Evolutionary conservation across 2,888 invertebrate species (phyloP), one percentile per base, ranked within the genome.

Genomic region (Cheiracanthium punctorium): DNA sequence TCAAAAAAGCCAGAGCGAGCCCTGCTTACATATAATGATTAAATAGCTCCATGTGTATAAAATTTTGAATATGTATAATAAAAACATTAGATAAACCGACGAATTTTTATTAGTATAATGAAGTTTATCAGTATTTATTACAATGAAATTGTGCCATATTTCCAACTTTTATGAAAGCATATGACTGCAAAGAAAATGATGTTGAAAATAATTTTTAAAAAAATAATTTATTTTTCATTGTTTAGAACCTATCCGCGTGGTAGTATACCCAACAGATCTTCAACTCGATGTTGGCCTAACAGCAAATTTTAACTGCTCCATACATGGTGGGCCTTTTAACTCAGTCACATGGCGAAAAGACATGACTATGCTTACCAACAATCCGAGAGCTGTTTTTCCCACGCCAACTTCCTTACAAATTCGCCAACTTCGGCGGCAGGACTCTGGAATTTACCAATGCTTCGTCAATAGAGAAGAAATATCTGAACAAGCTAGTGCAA

Each of bases 301-400:
- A 58, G 86, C 80, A 20, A 80, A 70, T 48, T 86, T 86, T 71
- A 86, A 86, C 75, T 86, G 86, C 28, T 86, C 86, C 8, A 76
- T 86, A 8, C 76, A 75, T 8, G 86, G 86, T 2, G 32, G 70
- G 7, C 80, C 80, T n/a, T 58, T 80, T 32, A 75, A 64, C 0
- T 43, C 80, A 5, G 65, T 86, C 28, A 72, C 71, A 14, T 86
- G 86, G 86, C 70, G 65, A 30, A 86, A 86, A 64, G 86, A 86
- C 65, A 80, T 80, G 86, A 43, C 43, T 48, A 65, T 69, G 20
- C 37, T 80, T 24, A 70, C 75, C n/a, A 58, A 37, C 64, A 80
- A 80, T 70, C 80, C 67, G 28, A 80, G 86, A 33, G 43, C 74
- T 0, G 48, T 75, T 24, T 86, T 86, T 33, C 65, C 86, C 1